Base-by-base conservation (phyloP, 2,888 invertebrate genomes). In the Adelphocoris suturalis region DNA sequence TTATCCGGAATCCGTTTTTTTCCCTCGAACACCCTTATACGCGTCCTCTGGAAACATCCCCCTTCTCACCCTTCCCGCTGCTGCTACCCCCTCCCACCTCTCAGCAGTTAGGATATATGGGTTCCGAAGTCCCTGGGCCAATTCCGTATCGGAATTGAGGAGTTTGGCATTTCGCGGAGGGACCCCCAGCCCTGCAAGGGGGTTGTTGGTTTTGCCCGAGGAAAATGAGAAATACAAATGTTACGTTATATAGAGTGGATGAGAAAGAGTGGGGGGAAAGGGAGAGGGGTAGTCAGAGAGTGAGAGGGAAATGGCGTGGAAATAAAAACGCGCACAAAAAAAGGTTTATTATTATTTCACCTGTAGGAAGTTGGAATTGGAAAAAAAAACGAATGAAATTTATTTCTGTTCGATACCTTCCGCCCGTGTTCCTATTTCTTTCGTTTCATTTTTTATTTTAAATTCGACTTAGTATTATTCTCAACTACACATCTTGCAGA, bases 141-240 rank as follows among this genome's bases (percentile, higher is more conserved):
- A 90, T 85, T 90, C 90, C 85, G 86, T 81, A 76, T 81, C 61
- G 86, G 61, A 85, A 52, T 85, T 81, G 85, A 86, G 46, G 87
- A 48, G 47, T 37, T 19, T 48, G 87, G 48, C 90, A 80, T 81
- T 82, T 88, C 78, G 48, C 82, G n/a, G 61, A n/a, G 12, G 68
- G n/a, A 52, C 55, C 57, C 46, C 55, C 68, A 46, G 37, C 4
- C n/a, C 81, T 57, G 48, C 23, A 46, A 12, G 57, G 61, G 84
- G 75, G n/a, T 19, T 14, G 16, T 85, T 76, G 47, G 89, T 16
- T 61, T 61, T 61, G 23, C 68, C 23, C 12, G 19, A 68, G 68
- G 68, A 86, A 90, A 87, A 78, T 84, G 85, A 90, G 88, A 90
- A 90, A 89, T 88, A 86, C 90, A 90, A 86, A 88, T 85, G 89